Percentiles rank a stretch among this genome's conserved stretches.
These are phyloP conservation scores for Anneissia japonica DNA, from an alignment of 35 echinoderm and acorn worm species.

Conservation along the genomic window DNA sequence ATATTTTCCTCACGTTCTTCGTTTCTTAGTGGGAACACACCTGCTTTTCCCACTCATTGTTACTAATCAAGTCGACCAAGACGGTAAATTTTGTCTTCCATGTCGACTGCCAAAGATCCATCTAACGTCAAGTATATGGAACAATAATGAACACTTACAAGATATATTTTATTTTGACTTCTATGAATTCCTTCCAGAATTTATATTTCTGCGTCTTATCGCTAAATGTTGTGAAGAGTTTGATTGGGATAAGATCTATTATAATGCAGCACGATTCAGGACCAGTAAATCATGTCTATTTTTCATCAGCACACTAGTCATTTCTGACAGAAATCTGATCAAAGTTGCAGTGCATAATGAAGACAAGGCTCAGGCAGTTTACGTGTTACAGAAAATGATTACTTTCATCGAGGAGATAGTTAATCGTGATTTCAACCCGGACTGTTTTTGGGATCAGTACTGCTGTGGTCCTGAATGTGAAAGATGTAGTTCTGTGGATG, in stretches of 20 bases:
- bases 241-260: background rate
- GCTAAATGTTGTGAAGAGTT: background rate
- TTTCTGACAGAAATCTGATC: too few relatives aligned
- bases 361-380: background rate
- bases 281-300: too few relatives aligned
- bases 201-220: constrained; percentile 12
- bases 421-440: background rate
- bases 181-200: background rate
- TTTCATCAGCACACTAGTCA: too few relatives aligned
- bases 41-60: background rate
- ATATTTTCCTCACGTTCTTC: background rate
- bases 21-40: background rate
- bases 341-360: background rate
- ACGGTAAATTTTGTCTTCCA: background rate
- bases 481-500: background rate
- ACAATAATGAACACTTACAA: background rate
- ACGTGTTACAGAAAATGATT: background rate
- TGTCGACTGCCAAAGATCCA: background rate
- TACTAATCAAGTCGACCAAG: background rate
- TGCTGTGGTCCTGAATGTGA: background rate
- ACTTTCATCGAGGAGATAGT: background rate
- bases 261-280: background rate
- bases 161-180: constrained; percentile 38
- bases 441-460: background rate
- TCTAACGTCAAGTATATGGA: background rate